Evolutionary conservation across 2,888 invertebrate species (phyloP), one percentile per base, ranked within the genome.

Genomic region (Papilio protenor): DNA sequence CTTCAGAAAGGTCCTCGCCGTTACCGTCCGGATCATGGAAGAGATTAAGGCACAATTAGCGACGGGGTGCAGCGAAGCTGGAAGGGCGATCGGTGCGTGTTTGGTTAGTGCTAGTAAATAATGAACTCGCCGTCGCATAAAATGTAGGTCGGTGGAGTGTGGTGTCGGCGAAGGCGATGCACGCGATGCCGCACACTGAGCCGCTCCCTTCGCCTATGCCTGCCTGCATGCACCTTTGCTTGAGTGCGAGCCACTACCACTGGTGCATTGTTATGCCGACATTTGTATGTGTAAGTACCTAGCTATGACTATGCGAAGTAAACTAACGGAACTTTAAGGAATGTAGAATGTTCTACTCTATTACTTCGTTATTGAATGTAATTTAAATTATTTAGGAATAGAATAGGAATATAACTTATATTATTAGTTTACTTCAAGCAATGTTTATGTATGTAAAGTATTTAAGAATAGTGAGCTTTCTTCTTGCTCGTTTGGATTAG

Each of bases 111-210:
- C 88, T 89, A 87, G 89, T 90, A 90, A 91, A 91, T 92, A 93
- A 92, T 92, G 88, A 90, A 88, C 86, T 87, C 85, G 86, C 85
- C 86, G 88, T 88, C 88, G 94, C 90, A 94, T 94, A 94, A 94
- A 92, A 94, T 94, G 92, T 94, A 93, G 94, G 94, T 94, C 94
- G 94, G 89, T 93, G 86, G 91, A 90, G 91, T 93, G 89, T 89
- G 87, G 88, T 85, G 89, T 87, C 88, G 88, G 87, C 87, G 77
- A 83, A 82, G 84, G 84, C 84, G 85, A 86, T 81, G 87, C 89
- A 94, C 93, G 93, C 94, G 91, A 93, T 91, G 87, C 86, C 85
- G 84, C 84, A 83, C 81, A 83, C 87, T 84, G 84, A 85, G 85
- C 84, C 84, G 85, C 87, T 87, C 88, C 90, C 89, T 87, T 87